Base-by-base conservation (phyloP, 2,113 vertebrate genomes). In the Percina caprodes region DNA sequence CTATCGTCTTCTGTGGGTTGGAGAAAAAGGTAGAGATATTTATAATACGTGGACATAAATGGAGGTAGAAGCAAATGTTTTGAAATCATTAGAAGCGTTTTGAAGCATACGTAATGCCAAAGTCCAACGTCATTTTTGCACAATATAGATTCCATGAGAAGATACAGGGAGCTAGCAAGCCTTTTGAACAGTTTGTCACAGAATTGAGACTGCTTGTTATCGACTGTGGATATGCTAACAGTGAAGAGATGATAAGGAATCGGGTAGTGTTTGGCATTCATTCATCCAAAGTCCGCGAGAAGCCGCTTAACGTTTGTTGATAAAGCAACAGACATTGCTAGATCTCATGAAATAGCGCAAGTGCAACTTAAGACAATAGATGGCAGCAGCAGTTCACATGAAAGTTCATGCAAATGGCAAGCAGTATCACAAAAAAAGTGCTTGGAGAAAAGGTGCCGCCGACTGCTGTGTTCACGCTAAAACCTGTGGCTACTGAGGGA, bases 41-140 rank as follows among this genome's bases (percentile, higher is more conserved):
- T 73, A 39, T 19, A 77, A 85, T 48, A 84, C 63, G 18, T 87
- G 82, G 70, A 82, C 74, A 4, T 48, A 79, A 0, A 63, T 62
- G 1, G 51, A 72, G 10, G 70, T 58, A 1, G 66, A 86, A 56
- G 42, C 46, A 16, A 87, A 87, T 21, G 26, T 81, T 72, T 35
- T 85, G 12, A 67, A 86, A 56, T 19, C 52, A 5, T 35, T 87
- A 79, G 54, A 66, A 78, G n/a, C n/a, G 30, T 12, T 79, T 49
- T 55, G 26, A 56, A 60, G 48, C 39, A 67, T 77, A 81, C 13
- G 39, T 85, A 6, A 48, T 52, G 30, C 82, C 72, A 3, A 83
- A 91, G 48, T 15, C 48, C 10, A 88, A 89, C n/a, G 59, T 67
- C 2, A 86, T 90, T 18, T 89, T 87, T 18, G 54, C 85, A 1